These are phyloP conservation scores for Palloptera scutellata DNA, from an alignment of 2,888 invertebrate species.

Conservation along the genomic window DNA sequence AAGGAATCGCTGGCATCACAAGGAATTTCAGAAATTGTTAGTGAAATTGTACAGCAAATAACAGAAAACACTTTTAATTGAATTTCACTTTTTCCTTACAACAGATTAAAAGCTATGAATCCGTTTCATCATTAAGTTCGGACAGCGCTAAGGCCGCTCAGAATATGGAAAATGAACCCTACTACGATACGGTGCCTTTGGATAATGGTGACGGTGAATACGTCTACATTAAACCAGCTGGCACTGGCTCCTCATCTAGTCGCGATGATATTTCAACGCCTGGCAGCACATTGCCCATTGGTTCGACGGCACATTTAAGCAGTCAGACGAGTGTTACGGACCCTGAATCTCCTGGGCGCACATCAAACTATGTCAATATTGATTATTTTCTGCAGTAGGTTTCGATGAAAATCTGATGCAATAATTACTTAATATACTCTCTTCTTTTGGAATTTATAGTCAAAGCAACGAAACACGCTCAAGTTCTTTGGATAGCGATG, in stretches of 20 bases:
- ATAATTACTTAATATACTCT: not conserved
- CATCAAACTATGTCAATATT: constrained; percentile 91
- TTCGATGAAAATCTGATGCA: not conserved
- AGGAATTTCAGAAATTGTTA: constrained; percentile 63
- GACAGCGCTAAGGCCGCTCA: constrained; percentile 66
- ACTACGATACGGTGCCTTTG: constrained; percentile 76
- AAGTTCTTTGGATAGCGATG: constrained; percentile 67
- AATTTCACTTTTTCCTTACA: not conserved
- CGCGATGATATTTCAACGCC: constrained; percentile 72
- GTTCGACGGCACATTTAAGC: constrained; percentile 58
- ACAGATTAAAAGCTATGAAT: constrained; percentile 73
- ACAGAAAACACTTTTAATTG: not conserved
- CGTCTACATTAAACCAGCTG: constrained; percentile 77
- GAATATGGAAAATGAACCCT: constrained; percentile 72
- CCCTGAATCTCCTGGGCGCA: constrained; percentile 80
- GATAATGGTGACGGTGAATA: constrained; percentile 77
- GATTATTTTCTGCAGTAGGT: constrained; percentile 88
- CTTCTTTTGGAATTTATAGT: constrained; percentile 42
- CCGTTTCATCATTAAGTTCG: constrained; percentile 72
- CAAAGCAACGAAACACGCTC: constrained; percentile 66
- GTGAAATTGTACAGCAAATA: constrained; percentile 13
- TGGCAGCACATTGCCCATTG: constrained; percentile 69
- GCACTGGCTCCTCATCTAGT: constrained; percentile 71
- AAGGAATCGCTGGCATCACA: constrained; percentile 64
- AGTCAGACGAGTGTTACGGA: constrained; percentile 67